Conservation (phyloP, 1,140 invertebrate species). For the Drosophila ananassae region DNA sequence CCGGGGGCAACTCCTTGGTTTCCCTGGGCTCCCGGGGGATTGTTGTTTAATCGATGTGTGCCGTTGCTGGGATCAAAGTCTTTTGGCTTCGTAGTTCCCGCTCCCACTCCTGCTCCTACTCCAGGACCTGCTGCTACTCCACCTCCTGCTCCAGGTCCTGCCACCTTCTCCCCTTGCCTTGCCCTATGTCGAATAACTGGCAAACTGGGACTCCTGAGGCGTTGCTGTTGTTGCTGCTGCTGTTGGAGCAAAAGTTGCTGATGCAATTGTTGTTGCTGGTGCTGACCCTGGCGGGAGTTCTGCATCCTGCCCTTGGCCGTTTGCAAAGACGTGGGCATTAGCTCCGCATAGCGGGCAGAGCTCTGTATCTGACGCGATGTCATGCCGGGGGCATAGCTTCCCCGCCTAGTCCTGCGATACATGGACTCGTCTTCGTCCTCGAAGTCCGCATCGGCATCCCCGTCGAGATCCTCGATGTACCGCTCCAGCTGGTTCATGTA, state of each 20-base stretch:
- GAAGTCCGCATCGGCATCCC: constrained; percentile 58
- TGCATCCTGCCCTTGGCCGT: constrained; percentile 80
- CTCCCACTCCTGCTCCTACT: constrained; percentile 18
- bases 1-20: constrained; percentile 37
- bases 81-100: constrained; percentile 30
- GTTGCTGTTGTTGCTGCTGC: constrained; percentile 38
- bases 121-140: constrained; percentile 12
- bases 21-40: constrained; percentile 34
- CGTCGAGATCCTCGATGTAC: constrained; percentile 72
- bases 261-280: constrained; percentile 37
- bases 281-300: constrained; percentile 32
- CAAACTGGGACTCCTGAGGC: constrained; percentile 80
- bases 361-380: constrained; percentile 55
- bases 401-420: constrained; percentile 51
- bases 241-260: constrained; percentile 54
- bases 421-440: constrained; percentile 67
- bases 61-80: constrained; percentile 71
- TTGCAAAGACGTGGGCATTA: constrained; percentile 65
- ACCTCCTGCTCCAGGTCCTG: constrained; percentile 12
- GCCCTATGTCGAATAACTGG: constrained; percentile 72
- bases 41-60: constrained; percentile 68
- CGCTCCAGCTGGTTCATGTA: constrained; percentile 75
- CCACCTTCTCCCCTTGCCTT: constrained; percentile 43
- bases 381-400: constrained; percentile 72
- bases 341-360: constrained; percentile 60